Conservation (phyloP, 2,797 vertebrate genomes). For the Uromys caudimaculatus region DNA sequence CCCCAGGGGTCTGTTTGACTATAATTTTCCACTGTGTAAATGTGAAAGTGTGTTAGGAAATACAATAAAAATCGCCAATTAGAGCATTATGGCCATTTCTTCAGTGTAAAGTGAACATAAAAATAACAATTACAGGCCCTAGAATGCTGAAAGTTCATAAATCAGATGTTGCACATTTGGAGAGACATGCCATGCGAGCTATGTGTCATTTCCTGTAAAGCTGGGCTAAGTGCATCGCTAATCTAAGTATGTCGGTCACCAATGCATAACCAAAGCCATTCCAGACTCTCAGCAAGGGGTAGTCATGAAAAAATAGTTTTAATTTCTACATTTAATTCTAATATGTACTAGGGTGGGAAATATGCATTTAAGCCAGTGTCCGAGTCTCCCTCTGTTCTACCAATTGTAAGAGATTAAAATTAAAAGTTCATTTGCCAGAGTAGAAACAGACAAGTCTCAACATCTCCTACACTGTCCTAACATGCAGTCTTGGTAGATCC, state of each 20-base stretch:
- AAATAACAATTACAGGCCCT: conserved; percentile 53
- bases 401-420: neutral
- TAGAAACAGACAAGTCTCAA: neutral
- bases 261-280: conserved; percentile 27
- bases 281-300: conserved; percentile 35
- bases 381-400: neutral
- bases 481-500: neutral
- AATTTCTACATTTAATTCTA: conserved; percentile 53
- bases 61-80: conserved; percentile 65
- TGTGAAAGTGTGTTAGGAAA: conserved; percentile 62
- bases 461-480: neutral
- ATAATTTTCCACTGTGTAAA: conserved; percentile 42
- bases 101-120: conserved; percentile 56
- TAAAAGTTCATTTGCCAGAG: neutral
- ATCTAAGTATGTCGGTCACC: neutral
- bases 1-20: conserved; percentile 26
- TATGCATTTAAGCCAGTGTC: conserved; percentile 20
- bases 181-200: conserved; percentile 42
- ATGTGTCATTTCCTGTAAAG: neutral
- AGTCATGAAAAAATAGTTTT: neutral
- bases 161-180: conserved; percentile 20
- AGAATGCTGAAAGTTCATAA: conserved; percentile 48
- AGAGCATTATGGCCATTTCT: conserved; percentile 56
- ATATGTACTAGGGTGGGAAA: neutral
- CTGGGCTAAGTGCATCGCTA: conserved; percentile 6